These are phyloP conservation scores for Sminthurinus aureus DNA, from an alignment of 2,888 invertebrate species.

Conservation along the genomic window DNA sequence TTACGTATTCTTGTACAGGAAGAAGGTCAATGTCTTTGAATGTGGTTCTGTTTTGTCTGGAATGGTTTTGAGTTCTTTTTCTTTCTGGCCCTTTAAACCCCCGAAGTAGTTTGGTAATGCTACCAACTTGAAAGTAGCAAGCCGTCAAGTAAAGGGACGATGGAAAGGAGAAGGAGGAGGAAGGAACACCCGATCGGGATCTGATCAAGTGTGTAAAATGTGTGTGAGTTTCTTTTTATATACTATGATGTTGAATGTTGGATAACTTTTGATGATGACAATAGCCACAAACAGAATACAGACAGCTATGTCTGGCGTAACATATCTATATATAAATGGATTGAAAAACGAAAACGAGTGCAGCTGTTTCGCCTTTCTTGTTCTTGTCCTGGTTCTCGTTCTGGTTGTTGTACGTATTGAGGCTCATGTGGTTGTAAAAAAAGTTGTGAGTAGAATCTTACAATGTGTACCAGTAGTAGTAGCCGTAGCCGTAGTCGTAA, in stretches of 20 bases:
- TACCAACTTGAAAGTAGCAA: neutral
- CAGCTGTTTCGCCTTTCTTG: constrained; percentile 23
- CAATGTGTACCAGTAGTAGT: too few species aligned
- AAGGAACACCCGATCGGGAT: constrained; percentile 28
- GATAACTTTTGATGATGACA: neutral
- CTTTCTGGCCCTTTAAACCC: constrained; percentile 51
- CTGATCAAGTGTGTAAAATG: constrained; percentile 48
- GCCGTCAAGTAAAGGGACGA: neutral
- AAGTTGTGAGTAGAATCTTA: neutral
- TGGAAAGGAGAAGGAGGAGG: neutral
- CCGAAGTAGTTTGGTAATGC: constrained; percentile 1
- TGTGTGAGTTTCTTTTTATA: constrained; percentile 3
- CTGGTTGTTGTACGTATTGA: neutral
- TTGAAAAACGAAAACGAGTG: constrained; percentile 29
- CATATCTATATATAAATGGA: constrained; percentile 23
- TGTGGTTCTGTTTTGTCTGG: constrained; percentile 13
- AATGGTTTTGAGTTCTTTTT: neutral
- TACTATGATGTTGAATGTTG: neutral
- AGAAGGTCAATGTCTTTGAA: constrained; percentile 53
- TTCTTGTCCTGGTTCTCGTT: constrained; percentile 22
- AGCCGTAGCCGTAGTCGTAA: too few species aligned
- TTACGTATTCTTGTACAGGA: constrained; percentile 17
- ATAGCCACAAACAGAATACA: neutral
- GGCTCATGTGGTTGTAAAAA: neutral
- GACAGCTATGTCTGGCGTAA: neutral